Percentiles rank a stretch among this genome's conserved stretches.
These are phyloP conservation scores for Phylloscopus trochiloides DNA, from an alignment of 2,113 vertebrate genomes.

Conservation along the genomic window DNA sequence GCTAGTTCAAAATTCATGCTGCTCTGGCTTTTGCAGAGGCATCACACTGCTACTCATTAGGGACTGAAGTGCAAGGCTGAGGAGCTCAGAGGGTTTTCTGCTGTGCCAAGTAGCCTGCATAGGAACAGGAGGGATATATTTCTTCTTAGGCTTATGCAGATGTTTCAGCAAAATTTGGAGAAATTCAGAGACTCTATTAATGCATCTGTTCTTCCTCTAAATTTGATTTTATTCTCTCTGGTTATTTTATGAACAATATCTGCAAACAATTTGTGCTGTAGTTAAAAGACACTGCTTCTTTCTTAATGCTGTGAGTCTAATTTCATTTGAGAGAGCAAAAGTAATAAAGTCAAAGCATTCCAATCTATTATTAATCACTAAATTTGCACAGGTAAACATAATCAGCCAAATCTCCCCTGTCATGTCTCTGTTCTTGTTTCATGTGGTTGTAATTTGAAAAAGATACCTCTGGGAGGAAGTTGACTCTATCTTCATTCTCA, in stretches of 20 bases:
- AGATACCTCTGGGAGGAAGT: background rate
- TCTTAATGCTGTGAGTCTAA: background rate
- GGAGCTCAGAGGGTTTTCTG: conserved; percentile 11
- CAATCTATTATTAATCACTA: background rate
- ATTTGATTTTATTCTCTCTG: background rate
- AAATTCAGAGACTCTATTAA: background rate
- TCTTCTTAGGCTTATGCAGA: background rate
- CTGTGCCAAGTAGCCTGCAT: background rate
- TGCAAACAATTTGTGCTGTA: background rate
- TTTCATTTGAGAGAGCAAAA: background rate
- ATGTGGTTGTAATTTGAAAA: background rate
- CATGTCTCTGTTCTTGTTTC: background rate
- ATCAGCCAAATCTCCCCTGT: accelerated
- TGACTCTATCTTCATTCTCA: background rate
- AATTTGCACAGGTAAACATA: background rate
- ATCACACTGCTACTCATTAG: conserved; percentile 19
- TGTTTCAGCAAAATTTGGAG: background rate
- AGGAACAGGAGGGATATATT: background rate
- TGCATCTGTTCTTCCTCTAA: background rate
- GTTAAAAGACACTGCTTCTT: background rate
- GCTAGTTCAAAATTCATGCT: conserved; percentile 20
- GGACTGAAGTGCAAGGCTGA: background rate
- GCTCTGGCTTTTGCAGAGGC: background rate
- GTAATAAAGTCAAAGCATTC: background rate
- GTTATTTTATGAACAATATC: background rate